These are phyloP conservation scores for Ceuthmochares aereus DNA, from an alignment of 2,113 vertebrate species.

Conservation along the genomic window DNA sequence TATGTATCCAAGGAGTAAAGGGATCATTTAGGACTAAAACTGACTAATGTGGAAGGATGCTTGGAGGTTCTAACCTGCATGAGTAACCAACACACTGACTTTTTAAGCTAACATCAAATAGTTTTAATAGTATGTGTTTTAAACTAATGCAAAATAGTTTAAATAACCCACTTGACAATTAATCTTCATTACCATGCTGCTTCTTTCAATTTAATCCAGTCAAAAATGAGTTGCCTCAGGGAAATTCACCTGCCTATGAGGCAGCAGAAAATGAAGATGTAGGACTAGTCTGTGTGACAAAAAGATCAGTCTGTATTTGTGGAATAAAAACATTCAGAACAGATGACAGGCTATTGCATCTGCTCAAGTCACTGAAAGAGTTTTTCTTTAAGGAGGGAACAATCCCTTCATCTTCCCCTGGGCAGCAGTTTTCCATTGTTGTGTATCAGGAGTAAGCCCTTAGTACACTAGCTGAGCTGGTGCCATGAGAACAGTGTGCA, in stretches of 20 bases:
- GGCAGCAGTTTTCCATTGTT: background rate
- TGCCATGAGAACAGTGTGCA: background rate
- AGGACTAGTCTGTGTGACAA: background rate
- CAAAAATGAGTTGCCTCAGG: background rate
- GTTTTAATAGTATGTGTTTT: background rate
- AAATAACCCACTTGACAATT: background rate
- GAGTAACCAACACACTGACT: background rate
- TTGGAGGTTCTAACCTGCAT: conserved; percentile 29
- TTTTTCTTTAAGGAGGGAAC: background rate
- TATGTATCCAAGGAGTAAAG: conserved; percentile 29
- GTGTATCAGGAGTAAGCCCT: background rate
- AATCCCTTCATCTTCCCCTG: background rate
- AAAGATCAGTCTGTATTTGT: background rate
- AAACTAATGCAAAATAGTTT: conserved; percentile 23
- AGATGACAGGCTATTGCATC: background rate
- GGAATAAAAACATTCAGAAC: background rate
- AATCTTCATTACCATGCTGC: background rate
- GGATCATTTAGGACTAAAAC: background rate
- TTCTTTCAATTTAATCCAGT: background rate
- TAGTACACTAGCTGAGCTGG: background rate
- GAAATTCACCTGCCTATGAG: background rate
- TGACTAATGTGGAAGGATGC: background rate
- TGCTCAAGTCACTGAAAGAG: background rate
- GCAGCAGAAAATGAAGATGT: background rate
- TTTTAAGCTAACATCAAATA: background rate